Percentiles rank a stretch among this genome's conserved stretches.
Conservation (phyloP, 2,797 vertebrate genomes). For the Enoplosus armatus region DNA sequence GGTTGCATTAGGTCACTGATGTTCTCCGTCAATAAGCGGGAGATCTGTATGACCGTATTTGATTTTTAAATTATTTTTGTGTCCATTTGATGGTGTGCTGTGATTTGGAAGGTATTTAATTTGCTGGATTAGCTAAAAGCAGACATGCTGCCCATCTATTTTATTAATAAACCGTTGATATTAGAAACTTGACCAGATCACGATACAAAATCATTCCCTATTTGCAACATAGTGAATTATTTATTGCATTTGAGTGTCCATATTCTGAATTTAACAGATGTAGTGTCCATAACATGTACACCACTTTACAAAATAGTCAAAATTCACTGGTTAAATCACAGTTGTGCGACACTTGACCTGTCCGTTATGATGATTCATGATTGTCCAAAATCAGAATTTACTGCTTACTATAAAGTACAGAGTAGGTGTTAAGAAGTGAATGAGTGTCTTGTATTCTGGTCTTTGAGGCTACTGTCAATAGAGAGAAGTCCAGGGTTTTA, state of each 20-base stretch:
- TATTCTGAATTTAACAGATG: not conserved
- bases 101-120: not conserved
- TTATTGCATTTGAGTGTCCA: not conserved
- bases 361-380: not conserved
- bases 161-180: not conserved
- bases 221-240: not conserved
- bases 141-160: not conserved
- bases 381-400: not conserved
- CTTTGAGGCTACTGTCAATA: not conserved
- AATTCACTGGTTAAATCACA: too few species aligned
- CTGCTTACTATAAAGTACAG: not conserved
- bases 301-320: too few species aligned
- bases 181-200: not conserved
- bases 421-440: not conserved
- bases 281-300: not conserved
- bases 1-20: not conserved
- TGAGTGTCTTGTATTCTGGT: conserved; percentile 1
- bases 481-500: not conserved
- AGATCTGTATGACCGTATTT: not conserved
- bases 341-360: not conserved
- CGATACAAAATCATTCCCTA: not conserved
- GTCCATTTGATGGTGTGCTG: not conserved
- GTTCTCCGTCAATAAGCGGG: not conserved
- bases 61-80: not conserved
- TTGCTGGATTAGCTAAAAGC: not conserved